Percentiles rank a stretch among this genome's conserved stretches.
phyloP scores from a whole-genome alignment of 2,888 invertebrate genomes.

The Lapara coniferarum region DNA sequence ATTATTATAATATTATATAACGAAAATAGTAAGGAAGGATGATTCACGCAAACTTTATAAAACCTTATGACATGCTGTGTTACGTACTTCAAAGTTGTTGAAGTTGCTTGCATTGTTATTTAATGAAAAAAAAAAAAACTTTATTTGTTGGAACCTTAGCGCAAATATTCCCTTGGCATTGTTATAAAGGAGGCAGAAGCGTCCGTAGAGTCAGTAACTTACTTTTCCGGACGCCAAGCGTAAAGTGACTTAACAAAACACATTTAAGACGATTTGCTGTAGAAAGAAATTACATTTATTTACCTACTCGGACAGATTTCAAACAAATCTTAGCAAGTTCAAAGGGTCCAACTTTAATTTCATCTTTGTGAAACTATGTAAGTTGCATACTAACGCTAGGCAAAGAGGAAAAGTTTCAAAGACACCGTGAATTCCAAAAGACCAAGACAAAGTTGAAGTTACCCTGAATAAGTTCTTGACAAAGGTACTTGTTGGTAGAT shows the following conservation, averaged over 20 bases:
- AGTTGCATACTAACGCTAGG: constrained; percentile 27
- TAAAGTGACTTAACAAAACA: not conserved
- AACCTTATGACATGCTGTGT: no score
- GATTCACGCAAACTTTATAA: no score
- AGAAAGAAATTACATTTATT: not conserved
- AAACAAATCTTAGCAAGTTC: not conserved
- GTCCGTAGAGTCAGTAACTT: not conserved
- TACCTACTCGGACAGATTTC: not conserved
- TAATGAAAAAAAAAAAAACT: no score
- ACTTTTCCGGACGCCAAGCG: not conserved
- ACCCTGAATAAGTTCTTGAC: constrained; percentile 11
- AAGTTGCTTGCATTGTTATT: no score
- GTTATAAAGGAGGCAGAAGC: no score
- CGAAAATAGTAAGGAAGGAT: no score
- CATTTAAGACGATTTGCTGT: not conserved
- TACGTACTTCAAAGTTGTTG: no score
- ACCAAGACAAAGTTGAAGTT: constrained; percentile 27
- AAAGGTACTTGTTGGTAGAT: not conserved
- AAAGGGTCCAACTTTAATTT: not conserved
- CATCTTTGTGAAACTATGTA: constrained; percentile 16
- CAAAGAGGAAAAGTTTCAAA: constrained; percentile 28
- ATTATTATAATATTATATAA: no score
- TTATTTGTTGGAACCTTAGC: no score
- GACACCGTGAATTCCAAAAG: constrained; percentile 34
- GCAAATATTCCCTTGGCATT: no score